These are phyloP conservation scores for Prunella strophiata DNA, from an alignment of 2,797 vertebrate genomes.

Conservation along the genomic window DNA sequence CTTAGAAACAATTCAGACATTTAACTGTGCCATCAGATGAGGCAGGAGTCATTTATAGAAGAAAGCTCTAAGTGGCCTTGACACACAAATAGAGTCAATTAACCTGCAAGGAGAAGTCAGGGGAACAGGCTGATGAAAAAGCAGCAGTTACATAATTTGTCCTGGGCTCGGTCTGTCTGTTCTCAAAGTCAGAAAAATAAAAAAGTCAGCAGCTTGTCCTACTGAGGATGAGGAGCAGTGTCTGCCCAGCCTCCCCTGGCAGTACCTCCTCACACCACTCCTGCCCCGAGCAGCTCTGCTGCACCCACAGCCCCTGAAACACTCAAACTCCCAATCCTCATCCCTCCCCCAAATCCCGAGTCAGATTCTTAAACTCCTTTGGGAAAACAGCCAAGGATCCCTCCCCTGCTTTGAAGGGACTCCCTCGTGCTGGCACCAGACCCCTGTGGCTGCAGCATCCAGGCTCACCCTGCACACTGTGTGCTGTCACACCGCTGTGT, in stretches of 20 bases:
- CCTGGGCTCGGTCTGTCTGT: neutral
- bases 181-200: slow-evolving; percentile 18
- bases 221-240: neutral
- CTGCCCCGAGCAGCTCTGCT: fast-evolving
- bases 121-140: neutral
- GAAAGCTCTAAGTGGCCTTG: neutral
- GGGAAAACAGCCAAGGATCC: neutral
- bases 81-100: slow-evolving; percentile 54
- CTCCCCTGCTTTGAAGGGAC: neutral
- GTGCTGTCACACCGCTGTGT: no score
- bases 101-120: slow-evolving; percentile 29
- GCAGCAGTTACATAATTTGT: slow-evolving; percentile 3
- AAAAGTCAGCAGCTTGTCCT: slow-evolving; percentile 22
- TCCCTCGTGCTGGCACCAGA: fast-evolving
- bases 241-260: neutral
- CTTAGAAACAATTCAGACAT: neutral
- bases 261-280: fast-evolving
- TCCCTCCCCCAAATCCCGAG: neutral
- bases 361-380: neutral
- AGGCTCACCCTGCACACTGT: fast-evolving
- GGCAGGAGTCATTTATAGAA: slow-evolving; percentile 31
- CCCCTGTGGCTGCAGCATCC: no score
- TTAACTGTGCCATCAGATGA: slow-evolving; percentile 14
- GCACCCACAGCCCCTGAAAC: neutral
- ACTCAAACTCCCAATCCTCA: neutral